These are phyloP conservation scores for Agrotis puta DNA, from an alignment of 2,888 invertebrate genomes.

Conservation along the genomic window DNA sequence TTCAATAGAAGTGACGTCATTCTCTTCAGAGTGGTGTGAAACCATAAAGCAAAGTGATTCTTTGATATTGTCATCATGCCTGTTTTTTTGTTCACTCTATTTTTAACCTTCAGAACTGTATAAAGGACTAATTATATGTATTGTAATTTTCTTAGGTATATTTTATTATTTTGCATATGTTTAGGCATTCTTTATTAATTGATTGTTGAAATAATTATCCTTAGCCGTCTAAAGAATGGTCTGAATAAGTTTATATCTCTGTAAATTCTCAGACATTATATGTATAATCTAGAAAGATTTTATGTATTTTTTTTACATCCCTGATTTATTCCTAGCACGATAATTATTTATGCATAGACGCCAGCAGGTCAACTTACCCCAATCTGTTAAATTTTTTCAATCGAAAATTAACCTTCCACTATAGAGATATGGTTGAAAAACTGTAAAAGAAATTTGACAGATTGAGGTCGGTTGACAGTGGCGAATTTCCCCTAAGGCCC, in stretches of 20 bases:
- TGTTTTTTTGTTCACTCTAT: conserved; percentile 13
- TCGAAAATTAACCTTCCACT: no score
- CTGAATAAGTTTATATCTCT: conserved; percentile 68
- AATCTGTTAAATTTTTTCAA: no score
- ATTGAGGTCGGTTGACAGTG: no score
- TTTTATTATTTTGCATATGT: conserved; percentile 52
- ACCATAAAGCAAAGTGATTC: no score
- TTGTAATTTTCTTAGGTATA: conserved; percentile 52
- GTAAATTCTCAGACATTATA: conserved; percentile 64
- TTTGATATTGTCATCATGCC: no score
- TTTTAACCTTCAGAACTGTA: conserved; percentile 25
- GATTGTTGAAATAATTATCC: conserved; percentile 30
- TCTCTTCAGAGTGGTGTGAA: no score
- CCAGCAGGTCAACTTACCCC: no score
- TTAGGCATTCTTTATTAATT: conserved; percentile 48
- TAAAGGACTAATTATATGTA: conserved; percentile 32
- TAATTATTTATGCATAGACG: no score
- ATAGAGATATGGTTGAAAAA: no score
- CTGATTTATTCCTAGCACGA: background rate
- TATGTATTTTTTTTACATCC: conserved; percentile 18
- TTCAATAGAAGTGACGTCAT: no score
- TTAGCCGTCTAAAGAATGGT: conserved; percentile 62
- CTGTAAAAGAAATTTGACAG: no score
- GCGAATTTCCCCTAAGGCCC: no score
- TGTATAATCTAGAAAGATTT: conserved; percentile 42